Percentiles rank a stretch among this genome's conserved stretches.
phyloP scores from a whole-genome alignment of 2,113 vertebrate genomes.

The Eclectus roratus region DNA sequence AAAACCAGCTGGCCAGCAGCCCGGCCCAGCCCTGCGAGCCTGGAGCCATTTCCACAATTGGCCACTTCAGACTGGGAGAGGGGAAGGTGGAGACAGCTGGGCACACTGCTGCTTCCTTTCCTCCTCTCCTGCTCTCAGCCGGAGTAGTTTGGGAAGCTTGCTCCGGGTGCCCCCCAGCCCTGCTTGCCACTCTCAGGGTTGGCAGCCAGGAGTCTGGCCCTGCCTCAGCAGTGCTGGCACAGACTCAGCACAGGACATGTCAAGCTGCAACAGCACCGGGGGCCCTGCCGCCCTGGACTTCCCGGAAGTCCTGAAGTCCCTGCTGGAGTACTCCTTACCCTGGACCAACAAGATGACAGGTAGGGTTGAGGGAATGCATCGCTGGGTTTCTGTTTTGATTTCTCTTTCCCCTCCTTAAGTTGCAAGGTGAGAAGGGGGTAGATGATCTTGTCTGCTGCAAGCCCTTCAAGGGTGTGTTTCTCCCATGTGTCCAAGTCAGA shows the following conservation, averaged over 20 bases:
- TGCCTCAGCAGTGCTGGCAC: not conserved
- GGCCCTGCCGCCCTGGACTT: constrained; percentile 80
- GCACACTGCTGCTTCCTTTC: constrained; percentile 40
- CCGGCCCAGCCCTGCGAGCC: constrained; percentile 62
- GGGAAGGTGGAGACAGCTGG: constrained; percentile 53
- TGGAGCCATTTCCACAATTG: constrained; percentile 72
- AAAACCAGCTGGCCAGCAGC: constrained; percentile 65
- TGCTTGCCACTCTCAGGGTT: not conserved
- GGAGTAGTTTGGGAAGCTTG: not conserved
- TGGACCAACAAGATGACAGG: constrained; percentile 79
- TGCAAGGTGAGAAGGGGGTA: not conserved
- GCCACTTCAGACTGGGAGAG: constrained; percentile 52
- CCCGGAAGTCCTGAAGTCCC: constrained; percentile 85
- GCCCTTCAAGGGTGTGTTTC: not conserved
- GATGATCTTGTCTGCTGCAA: not conserved
- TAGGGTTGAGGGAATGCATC: constrained; percentile 31
- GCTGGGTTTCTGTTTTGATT: not conserved
- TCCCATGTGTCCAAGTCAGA: not conserved
- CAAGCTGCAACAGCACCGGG: constrained; percentile 64
- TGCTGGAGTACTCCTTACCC: constrained; percentile 83
- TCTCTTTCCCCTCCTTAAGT: not conserved
- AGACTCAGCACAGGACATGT: constrained; percentile 61
- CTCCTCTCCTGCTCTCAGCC: constrained; percentile 44
- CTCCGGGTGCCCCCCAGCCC: not conserved
- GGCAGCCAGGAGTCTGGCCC: not conserved